Base-by-base conservation (phyloP, 2,888 invertebrate species). In the Xestia xanthographa region DNA sequence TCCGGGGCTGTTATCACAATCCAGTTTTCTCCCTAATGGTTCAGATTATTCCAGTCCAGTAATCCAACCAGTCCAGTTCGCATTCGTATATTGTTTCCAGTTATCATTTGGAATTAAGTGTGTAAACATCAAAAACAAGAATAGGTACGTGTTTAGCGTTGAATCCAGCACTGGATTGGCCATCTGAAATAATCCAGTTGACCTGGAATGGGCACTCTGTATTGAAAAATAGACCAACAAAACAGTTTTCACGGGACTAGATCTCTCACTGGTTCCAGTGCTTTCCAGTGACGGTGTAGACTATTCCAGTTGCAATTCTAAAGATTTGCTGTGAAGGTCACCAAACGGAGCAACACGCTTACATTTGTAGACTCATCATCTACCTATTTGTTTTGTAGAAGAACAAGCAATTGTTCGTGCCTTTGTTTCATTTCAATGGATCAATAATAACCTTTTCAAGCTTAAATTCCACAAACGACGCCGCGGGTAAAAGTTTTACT, bases 381-480 rank as follows among this genome's bases (percentile, higher is more conserved):
- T 34, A 6, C 9, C 5, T 20, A 20, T 34, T 43, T 43, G 20
- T 71, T 20, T 11, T 43, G n/a, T 53, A 43, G 0, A 41, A 41
- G 12, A 17, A 56, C 72, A 56, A 72, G 9, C 14, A 8, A 71
- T 65, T 58, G 34, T 65, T 22, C 14, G 29, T 34, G 3, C 14
- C 14, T 62, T 71, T 79, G 66, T 69, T 58, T 43, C 26, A 9
- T 79, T 79, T 66, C 75, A 70, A 67, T 72, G 72, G 53, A 65
- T 43, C 62, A 60, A n/a, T 79, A 67, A 71, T 12, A 79, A 26
- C 48, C 34, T 4, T 48, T 26, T 58, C n/a, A 69, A 65, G 34
- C 48, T 56, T 12, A 1, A 48, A 71, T 22, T 71, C 45, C 17
- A n/a, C 77, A 84, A 83, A 84, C 74, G 63, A 74, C 14, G 69